Evolutionary conservation across 1,140 invertebrate genomes (phyloP), one percentile per base, ranked within the genome.

Genomic region (Rhizoglyphus robini): DNA sequence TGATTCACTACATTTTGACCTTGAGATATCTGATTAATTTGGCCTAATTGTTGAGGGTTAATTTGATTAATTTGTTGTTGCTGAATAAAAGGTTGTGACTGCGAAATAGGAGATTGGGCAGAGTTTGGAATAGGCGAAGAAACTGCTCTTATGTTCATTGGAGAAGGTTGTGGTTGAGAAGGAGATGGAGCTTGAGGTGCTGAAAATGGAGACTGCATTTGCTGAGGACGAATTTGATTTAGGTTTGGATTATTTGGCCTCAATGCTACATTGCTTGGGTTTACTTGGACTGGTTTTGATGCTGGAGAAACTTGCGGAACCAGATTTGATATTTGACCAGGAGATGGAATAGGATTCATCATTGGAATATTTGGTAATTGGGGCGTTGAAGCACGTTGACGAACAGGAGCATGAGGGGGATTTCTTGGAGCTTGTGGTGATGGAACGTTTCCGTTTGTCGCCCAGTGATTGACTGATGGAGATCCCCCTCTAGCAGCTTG

Each of bases 41-140:
- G 8, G 41, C 41, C 8, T 15, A n/a, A 58, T 58, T 58, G 15
- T 18, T 58, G 29, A 66, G 15, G 54, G 54, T 25, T 36, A 11
- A 66, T 62, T n/a, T 29, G 60, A 23, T n/a, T 58, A 15, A 23
- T n/a, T 57, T 63, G 68, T 51, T 65, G 67, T 30, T 47, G 54
- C 47, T 61, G 65, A 29, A 15, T 11, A 54, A 32, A 36, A 3
- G 47, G 61, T 23, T 63, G n/a, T 41, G 36, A 20, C 30, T 66
- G 65, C 20, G 23, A 11, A 11, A 64, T 49, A 29, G 63, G 63
- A 15, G 63, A 64, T 49, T 18, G 27, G 27, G 38, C 63, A 23
- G 63, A 20, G 29, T 34, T 64, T 18, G 4, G 27, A 11, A 48
- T 30, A 8, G 47, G 46, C 15, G 63, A 49, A 5, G 46, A 8